Conservation (phyloP, 2,797 vertebrate species). For the Graptemys geographica region DNA sequence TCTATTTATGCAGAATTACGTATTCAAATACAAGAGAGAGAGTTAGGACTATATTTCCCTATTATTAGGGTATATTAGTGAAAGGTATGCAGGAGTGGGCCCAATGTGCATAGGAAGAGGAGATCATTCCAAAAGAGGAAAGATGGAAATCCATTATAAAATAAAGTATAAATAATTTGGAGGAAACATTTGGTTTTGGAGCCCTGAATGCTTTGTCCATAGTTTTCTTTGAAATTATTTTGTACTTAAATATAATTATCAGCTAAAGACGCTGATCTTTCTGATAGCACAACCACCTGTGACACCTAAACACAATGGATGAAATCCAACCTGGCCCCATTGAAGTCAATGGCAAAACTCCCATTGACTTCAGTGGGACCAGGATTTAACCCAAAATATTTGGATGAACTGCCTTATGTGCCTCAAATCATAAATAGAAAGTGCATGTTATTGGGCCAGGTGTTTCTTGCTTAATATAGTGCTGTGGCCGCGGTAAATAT, state of each 20-base stretch:
- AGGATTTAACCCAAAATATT: not conserved
- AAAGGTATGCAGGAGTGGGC: not conserved
- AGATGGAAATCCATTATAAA: not conserved
- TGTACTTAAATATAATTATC: not conserved
- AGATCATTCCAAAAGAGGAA: not conserved
- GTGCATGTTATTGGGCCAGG: not conserved
- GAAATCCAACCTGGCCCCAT: not conserved
- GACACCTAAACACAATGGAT: not conserved
- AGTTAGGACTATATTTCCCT: not conserved
- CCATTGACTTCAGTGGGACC: not conserved
- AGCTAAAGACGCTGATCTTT: not conserved
- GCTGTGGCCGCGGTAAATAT: not conserved
- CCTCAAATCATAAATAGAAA: not conserved
- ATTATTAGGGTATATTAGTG: not conserved
- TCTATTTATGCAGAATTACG: fast-evolving
- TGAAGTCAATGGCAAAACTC: not conserved
- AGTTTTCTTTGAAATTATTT: not conserved
- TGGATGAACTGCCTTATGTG: not conserved
- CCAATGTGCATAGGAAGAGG: not conserved
- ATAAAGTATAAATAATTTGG: not conserved
- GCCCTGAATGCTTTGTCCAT: not conserved
- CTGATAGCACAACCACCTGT: not conserved
- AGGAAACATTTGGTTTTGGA: not conserved
- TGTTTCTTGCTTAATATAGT: not conserved
- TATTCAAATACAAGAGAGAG: not conserved